Base-by-base conservation (phyloP, 2,888 invertebrate genomes). In the Odontothrips loti region DNA sequence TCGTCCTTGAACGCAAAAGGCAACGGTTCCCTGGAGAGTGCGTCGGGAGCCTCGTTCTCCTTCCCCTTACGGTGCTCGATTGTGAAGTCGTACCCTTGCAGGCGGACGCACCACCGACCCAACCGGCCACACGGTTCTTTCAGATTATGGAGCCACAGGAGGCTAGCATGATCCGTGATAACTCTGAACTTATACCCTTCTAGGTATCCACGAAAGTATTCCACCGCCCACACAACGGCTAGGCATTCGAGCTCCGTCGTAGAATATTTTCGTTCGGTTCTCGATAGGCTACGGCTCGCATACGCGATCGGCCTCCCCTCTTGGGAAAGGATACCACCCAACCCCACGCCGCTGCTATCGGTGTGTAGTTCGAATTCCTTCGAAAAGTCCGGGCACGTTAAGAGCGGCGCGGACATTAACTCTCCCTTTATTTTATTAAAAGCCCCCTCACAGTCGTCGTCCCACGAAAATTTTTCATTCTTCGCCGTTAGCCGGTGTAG, bases 41-140 rank as follows among this genome's bases (percentile, higher is more conserved):
- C 63, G 80, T 83, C 83, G n/a, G 84, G 83, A 20, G 83, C 82
- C 23, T 82, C 29, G 80, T 83, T 80, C 1, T 84, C 83, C 51
- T 82, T 82, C 12, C 83, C 82, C 79, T 83, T 82, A 0, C 83
- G 82, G 75, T 83, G 83, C 8, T 81, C 63, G 47, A 83, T 80
- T 23, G 48, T 34, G 43, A 80, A 83, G 47, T 82, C 82, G 48
- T 80, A 82, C 80, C 82, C 82, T 47, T 82, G 82, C 34, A 83
- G 29, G 23, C 79, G n/a, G 12, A 83, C 48, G 11, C 82, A 80
- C 83, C 82, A 82, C n/a, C 82, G 80, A 11, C 81, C 81, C 15
- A 83, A 79, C 47, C 82, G 20, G n/a, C 83, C 82, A 0, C 80
- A 43, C 20, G 81, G 82, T n/a, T 83, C 82, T 51, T 80, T 82